Base-by-base conservation (phyloP, 2,888 invertebrate genomes). In the Spilarctia lutea region DNA sequence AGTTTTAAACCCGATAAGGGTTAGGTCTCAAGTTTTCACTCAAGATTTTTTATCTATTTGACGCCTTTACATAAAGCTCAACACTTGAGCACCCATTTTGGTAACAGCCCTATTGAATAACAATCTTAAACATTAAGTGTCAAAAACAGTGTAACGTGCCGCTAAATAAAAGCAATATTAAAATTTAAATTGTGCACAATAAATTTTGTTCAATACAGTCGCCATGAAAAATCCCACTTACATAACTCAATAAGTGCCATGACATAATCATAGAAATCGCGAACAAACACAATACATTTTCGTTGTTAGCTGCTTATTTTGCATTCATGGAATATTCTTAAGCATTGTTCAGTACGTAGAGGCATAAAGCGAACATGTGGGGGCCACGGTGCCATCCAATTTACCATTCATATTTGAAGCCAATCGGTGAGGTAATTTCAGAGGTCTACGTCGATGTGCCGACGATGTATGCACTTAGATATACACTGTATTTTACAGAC, bases 261-360 rank as follows among this genome's bases (percentile, higher is more conserved):
- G 89, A 89, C 88, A 90, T 91, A 94, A 94, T 94, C 93, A 93
- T 87, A 88, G 85, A 86, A 84, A 87, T 91, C 91, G 92, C 91
- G 92, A 91, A 91, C 88, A 80, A 84, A 90, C 89, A 90, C 91
- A 92, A 91, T 91, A 91, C 89, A 85, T 84, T 85, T 76, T 87
- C 80, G 84, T 90, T 91, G 93, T 91, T 91, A 91, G 91, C 89
- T 72, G 83, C 93, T 94, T 93, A 94, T 95, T 95, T 92, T 92
- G 94, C 93, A 95, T 94, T 94, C 95, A 95, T 95, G 91, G 94
- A 93, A 94, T 94, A 91, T 94, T 93, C 91, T 94, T 93, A 93
- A 94, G 91, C 93, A 90, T 90, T 91, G 90, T 91, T 90, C 91
- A 91, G 90, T 90, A 89, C 90, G 88, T 88, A 90, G 86, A 79